A percentile compares a stretch with the other conserved stretches of the same genome.
phyloP scores from a whole-genome alignment of 2,797 vertebrate genomes.

The Esox lucius region DNA sequence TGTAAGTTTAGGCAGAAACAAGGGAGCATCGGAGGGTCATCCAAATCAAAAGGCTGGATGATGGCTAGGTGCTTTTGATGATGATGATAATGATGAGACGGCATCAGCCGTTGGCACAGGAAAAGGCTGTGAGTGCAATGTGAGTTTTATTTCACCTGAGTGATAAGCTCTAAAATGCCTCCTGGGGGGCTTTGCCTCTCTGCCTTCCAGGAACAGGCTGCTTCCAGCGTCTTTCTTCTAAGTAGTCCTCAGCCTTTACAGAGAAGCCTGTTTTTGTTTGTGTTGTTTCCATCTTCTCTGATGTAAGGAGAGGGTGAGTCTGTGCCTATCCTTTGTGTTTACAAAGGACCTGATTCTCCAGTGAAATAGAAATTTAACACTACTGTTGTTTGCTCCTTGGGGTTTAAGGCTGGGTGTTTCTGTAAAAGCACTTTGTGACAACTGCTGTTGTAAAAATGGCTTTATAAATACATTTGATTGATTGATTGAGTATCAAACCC shows the following conservation, averaged over 20 bases:
- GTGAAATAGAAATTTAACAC: no score
- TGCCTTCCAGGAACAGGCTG: background rate
- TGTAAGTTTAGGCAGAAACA: no score
- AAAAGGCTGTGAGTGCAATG: background rate
- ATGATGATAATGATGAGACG: background rate
- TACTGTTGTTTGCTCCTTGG: no score
- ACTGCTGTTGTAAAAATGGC: no score
- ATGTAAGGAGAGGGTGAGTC: background rate
- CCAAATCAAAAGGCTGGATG: no score
- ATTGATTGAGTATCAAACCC: background rate
- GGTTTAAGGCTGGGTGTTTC: no score
- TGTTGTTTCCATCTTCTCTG: background rate
- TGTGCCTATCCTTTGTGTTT: background rate
- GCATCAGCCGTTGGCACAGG: background rate
- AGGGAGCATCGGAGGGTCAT: no score
- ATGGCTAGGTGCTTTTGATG: no score
- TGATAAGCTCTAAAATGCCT: background rate
- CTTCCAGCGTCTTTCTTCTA: background rate
- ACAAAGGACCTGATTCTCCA: background rate
- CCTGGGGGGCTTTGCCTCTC: background rate
- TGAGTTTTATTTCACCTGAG: slow-evolving; percentile 3
- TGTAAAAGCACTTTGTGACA: no score
- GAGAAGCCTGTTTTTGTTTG: background rate
- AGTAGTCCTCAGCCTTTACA: background rate
- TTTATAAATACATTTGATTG: no score